phyloP scores from a whole-genome alignment of 2,888 invertebrate genomes.

The Strigamia transsilvanica region DNA sequence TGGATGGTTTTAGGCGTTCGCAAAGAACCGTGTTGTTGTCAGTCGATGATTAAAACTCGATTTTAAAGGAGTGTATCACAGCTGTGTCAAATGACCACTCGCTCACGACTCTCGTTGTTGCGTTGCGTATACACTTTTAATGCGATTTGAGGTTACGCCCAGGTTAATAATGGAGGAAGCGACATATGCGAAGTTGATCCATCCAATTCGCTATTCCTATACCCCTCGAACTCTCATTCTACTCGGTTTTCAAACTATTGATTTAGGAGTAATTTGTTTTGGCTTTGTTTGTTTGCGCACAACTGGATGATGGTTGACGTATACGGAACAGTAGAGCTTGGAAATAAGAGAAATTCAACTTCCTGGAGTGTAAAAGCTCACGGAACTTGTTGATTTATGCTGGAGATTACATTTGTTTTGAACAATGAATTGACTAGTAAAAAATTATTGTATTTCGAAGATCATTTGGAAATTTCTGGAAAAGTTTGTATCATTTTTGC shows the following conservation, averaged over 20 bases:
- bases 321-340: not conserved
- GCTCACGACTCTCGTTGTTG: conserved; percentile 12
- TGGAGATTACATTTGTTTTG: no score
- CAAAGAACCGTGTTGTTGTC: not conserved
- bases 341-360: no score
- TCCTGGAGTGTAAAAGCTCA: no score
- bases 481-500: not conserved
- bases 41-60: conserved; percentile 32
- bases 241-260: conserved; percentile 26
- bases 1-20: not conserved
- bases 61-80: conserved; percentile 15
- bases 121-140: conserved; percentile 4
- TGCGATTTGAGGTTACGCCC: conserved; percentile 41
- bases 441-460: no score
- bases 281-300: not conserved
- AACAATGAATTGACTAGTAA: no score
- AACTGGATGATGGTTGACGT: not conserved
- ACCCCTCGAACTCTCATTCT: not conserved
- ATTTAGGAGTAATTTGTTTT: not conserved
- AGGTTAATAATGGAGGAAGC: conserved; percentile 44
- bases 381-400: no score
- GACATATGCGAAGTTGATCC: conserved; percentile 30
- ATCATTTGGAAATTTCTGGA: conserved; percentile 3
- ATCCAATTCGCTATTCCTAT: no score
- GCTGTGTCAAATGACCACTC: conserved; percentile 30